These are phyloP conservation scores for Xanthia togata DNA, from an alignment of 2,888 invertebrate species.

Conservation along the genomic window DNA sequence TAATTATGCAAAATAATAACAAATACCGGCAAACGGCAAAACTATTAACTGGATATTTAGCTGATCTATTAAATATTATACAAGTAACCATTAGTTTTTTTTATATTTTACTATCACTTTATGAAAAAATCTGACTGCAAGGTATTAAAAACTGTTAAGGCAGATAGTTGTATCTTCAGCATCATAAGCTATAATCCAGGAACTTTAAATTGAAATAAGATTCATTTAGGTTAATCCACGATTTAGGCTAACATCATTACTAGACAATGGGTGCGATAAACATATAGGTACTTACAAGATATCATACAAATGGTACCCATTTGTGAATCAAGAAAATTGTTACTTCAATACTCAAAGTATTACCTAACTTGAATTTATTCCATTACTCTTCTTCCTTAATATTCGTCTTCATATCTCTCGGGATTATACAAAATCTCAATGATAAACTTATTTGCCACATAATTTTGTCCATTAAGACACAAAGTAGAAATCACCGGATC, in stretches of 20 bases:
- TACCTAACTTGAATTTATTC: not conserved
- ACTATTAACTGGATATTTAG: not conserved
- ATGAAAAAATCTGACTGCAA: not conserved
- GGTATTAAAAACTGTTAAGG: not conserved
- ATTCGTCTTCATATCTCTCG: not conserved
- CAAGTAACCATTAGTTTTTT: not conserved
- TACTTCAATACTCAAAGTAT: not conserved
- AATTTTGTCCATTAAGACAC: not conserved
- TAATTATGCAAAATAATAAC: constrained; percentile 33
- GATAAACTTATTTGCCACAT: not conserved
- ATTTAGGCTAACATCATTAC: not conserved
- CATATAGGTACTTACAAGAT: not conserved
- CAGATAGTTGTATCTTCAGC: constrained; percentile 15
- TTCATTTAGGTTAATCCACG: not conserved
- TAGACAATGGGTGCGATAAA: constrained; percentile 8
- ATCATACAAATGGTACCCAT: too few relatives aligned
- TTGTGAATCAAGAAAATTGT: not conserved
- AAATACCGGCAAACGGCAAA: constrained; percentile 39
- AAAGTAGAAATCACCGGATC: not conserved
- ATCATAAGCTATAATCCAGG: constrained; percentile 7
- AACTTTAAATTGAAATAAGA: not conserved
- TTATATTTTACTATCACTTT: not conserved
- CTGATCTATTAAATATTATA: not conserved
- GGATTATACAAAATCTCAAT: not conserved
- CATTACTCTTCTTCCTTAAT: accelerated